Evolutionary conservation across 2,797 vertebrate genomes (phyloP).

Genomic region (Sciurus vulgaris): DNA sequence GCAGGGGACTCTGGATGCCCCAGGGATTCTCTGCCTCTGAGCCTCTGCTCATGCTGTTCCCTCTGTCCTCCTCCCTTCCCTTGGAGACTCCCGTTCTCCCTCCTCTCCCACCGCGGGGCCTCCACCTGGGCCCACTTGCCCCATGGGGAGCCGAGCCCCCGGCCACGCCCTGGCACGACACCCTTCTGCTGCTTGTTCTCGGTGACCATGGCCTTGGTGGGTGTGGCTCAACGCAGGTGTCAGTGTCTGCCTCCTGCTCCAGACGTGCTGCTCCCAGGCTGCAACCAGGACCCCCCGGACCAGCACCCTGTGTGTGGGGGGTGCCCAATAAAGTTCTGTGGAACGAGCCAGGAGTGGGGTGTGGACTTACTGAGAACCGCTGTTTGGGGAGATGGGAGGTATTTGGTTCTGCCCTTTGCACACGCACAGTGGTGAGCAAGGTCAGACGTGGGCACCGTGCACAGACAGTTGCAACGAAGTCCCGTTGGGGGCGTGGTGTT

Average conservation of each 20-base stretch:
- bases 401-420: not conserved
- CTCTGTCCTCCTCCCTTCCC: not conserved
- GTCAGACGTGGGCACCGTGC: fast-evolving
- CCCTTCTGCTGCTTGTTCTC: too few species aligned
- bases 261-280: not conserved
- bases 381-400: not conserved
- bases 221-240: not conserved
- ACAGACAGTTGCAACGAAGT: not conserved
- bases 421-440: not conserved
- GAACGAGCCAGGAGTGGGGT: fast-evolving
- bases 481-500: fast-evolving
- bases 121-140: too few species aligned
- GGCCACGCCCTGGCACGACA: not conserved
- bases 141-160: not conserved
- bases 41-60: not conserved
- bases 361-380: constrained; percentile 44
- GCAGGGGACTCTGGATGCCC: not conserved
- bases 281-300: not conserved
- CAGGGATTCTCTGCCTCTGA: not conserved
- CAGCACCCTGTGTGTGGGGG: fast-evolving
- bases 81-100: not conserved
- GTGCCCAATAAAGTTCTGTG: constrained; percentile 65
- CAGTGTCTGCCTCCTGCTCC: not conserved
- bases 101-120: not conserved
- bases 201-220: fast-evolving